Conservation (phyloP, 2,113 vertebrate genomes). For the Neomonachus schauinslandi region DNA sequence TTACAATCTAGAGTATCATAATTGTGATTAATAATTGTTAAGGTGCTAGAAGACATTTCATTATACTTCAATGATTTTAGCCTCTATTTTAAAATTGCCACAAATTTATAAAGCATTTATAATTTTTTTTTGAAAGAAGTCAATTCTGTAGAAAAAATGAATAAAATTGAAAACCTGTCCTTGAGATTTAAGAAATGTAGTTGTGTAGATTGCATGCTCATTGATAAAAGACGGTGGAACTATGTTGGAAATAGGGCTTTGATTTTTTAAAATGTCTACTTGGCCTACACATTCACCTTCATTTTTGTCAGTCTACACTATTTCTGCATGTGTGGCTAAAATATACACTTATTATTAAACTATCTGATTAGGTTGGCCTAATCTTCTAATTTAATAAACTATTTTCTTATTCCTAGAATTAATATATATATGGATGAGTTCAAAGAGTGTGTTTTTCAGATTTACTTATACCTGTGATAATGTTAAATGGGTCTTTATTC, state of each 20-base stretch:
- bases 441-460: constrained; percentile 29
- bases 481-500: constrained; percentile 36
- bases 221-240: neutral
- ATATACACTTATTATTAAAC: neutral
- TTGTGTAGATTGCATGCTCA: neutral
- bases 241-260: neutral
- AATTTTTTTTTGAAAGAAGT: neutral
- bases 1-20: neutral
- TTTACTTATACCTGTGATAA: neutral
- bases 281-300: neutral
- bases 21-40: constrained; percentile 16
- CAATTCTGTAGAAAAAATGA: neutral
- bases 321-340: neutral
- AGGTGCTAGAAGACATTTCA: neutral
- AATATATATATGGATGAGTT: neutral
- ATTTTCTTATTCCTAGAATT: neutral
- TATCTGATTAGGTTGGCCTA: neutral
- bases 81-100: neutral
- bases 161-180: neutral
- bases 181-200: neutral
- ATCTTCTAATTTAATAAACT: neutral
- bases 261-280: neutral
- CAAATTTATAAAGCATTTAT: neutral
- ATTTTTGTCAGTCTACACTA: neutral
- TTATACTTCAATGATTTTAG: constrained; percentile 1